Percentiles rank a stretch among this genome's conserved stretches.
These are phyloP conservation scores for Megalonaias nervosa DNA, from an alignment of 1,140 invertebrate species.

Conservation along the genomic window DNA sequence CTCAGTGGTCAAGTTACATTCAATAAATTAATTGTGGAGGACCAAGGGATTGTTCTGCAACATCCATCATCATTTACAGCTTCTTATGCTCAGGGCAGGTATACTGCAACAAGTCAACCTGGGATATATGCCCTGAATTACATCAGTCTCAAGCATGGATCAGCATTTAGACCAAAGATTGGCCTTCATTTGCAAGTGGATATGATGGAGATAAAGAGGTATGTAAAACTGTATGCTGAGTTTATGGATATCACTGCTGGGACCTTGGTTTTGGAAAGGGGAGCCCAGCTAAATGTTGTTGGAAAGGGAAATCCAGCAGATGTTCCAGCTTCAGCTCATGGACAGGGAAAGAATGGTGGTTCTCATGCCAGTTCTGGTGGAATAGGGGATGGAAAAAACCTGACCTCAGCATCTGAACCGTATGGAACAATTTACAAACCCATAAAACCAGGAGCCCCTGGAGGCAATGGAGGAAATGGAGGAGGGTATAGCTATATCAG, in stretches of 20 bases:
- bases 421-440: constrained; percentile 57
- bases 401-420: constrained; percentile 35
- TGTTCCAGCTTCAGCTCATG: constrained; percentile 41
- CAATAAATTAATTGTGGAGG: constrained; percentile 52
- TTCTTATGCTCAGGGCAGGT: constrained; percentile 42
- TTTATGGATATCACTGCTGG: constrained; percentile 48
- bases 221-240: constrained; percentile 41
- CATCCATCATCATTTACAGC: constrained; percentile 55
- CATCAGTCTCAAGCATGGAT: constrained; percentile 48
- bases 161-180: constrained; percentile 39
- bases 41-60: constrained; percentile 42
- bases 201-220: constrained; percentile 54
- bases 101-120: constrained; percentile 34
- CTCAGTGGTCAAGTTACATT: constrained; percentile 52
- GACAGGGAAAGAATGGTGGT: constrained; percentile 44
- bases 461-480: constrained; percentile 47
- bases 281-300: constrained; percentile 45
- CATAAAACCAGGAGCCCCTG: constrained; percentile 40
- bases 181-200: constrained; percentile 44
- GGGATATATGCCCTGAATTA: constrained; percentile 47
- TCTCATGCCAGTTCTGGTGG: constrained; percentile 56
- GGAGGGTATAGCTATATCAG: constrained; percentile 51
- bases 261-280: constrained; percentile 50
- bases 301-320: constrained; percentile 36
- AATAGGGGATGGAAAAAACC: constrained; percentile 35